Percentiles rank a stretch among this genome's conserved stretches.
Conservation (phyloP, 2,113 vertebrate species). For the Pluvianellus socialis region DNA sequence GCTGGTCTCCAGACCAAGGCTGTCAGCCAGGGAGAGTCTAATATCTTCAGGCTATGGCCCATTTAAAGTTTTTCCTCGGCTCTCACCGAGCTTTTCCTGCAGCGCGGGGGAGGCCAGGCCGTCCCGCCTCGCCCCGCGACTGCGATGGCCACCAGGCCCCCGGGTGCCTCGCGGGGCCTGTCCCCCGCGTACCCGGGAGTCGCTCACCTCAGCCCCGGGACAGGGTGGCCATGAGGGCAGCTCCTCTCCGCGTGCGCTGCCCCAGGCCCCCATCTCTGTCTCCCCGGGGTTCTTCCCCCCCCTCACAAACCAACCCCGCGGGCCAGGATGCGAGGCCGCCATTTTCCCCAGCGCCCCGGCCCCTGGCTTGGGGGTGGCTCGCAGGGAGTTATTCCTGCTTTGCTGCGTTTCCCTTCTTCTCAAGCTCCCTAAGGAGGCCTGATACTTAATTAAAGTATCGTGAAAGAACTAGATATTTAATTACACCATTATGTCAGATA, state of each 20-base stretch:
- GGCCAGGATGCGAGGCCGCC: rapidly evolving
- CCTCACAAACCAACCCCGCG: neutral
- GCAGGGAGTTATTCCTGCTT: neutral
- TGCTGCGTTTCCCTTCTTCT: neutral
- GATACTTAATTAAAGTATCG: neutral
- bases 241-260: neutral
- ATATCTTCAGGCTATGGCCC: constrained; percentile 8
- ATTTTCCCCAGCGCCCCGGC: rapidly evolving
- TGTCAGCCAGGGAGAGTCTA: neutral
- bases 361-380: too few relatives aligned
- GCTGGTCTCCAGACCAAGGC: constrained; percentile 49
- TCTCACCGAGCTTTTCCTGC: neutral
- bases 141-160: neutral
- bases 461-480: neutral
- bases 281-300: rapidly evolving
- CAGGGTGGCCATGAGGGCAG: rapidly evolving
- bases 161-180: neutral
- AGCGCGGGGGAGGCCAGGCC: neutral
- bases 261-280: neutral
- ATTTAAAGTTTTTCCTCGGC: constrained; percentile 17
- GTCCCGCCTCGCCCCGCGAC: neutral
- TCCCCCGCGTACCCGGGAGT: rapidly evolving
- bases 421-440: neutral
- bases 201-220: neutral
- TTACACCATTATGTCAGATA: neutral